These are phyloP conservation scores for Geodia barretti DNA, from an alignment of 37 sponge, comb jelly and placozoan genomes.

Conservation along the genomic window DNA sequence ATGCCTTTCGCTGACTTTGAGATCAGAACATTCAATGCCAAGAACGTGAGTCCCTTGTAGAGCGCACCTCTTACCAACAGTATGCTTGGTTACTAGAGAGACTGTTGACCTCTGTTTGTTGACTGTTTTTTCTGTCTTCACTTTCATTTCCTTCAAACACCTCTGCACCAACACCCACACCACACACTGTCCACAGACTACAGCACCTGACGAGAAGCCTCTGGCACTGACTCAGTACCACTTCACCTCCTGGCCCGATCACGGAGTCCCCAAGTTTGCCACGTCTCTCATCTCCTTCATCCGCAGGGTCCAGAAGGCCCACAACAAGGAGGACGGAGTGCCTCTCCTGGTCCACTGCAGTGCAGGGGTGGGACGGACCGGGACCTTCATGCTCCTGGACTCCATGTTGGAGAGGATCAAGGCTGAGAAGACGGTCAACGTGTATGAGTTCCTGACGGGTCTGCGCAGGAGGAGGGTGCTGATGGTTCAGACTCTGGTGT, in stretches of 20 bases:
- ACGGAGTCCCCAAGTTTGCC: conserved; percentile 88
- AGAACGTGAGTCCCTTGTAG: conserved; percentile 35
- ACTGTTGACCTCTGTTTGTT: neutral
- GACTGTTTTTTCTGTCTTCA: too few species aligned
- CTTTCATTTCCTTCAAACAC: too few species aligned
- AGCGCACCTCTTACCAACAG: neutral
- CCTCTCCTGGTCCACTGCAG: conserved; percentile 89
- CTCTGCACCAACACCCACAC: too few species aligned
- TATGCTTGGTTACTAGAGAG: neutral
- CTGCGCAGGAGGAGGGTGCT: conserved; percentile 63
- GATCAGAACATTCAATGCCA: conserved; percentile 56
- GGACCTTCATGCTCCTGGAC: conserved; percentile 82
- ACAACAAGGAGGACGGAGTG: conserved; percentile 33
- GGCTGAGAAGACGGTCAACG: conserved; percentile 43
- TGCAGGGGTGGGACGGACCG: conserved; percentile 86
- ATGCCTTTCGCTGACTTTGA: conserved; percentile 77
- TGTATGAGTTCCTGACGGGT: conserved; percentile 54
- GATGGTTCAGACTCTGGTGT: conserved; percentile 87
- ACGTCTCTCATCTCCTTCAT: conserved; percentile 80
- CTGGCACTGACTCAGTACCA: conserved; percentile 60
- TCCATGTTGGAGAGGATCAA: conserved; percentile 70
- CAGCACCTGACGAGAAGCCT: neutral
- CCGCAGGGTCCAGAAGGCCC: conserved; percentile 56
- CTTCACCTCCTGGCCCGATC: conserved; percentile 62
- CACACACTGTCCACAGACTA: conserved; percentile 22